Evolutionary conservation across 2,797 vertebrate genomes (phyloP).

Genomic region (Tamandua tetradactyla): DNA sequence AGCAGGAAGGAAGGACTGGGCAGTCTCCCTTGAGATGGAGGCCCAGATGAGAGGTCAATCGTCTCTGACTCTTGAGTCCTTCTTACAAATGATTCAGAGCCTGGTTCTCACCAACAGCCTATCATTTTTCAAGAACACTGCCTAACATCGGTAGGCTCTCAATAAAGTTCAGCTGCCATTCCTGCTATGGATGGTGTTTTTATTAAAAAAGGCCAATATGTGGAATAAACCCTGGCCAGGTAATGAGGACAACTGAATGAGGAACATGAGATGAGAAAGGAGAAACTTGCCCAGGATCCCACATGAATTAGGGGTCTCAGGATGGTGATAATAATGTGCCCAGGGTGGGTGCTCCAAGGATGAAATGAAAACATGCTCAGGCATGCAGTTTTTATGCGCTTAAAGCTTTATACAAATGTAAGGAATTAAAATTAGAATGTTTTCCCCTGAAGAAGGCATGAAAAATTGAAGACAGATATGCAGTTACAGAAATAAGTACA

Average conservation of each 20-base stretch:
- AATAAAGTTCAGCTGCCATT: not conserved
- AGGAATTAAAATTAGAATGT: not conserved
- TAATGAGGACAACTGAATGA: not conserved
- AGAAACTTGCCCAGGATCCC: not conserved
- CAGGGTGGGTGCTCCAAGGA: not conserved
- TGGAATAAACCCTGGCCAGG: not conserved
- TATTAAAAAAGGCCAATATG: not conserved
- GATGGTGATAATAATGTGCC: not conserved
- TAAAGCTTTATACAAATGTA: not conserved
- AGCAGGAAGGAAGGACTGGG: not conserved
- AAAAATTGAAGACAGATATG: not conserved
- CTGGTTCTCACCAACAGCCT: not conserved
- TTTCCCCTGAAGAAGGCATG: not conserved
- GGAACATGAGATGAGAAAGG: not conserved
- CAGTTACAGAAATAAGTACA: not conserved
- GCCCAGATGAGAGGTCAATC: not conserved
- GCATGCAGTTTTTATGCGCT: not conserved
- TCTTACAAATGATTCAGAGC: slow-evolving; percentile 22
- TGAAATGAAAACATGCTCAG: not conserved
- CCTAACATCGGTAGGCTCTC: not conserved
- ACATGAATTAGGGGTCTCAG: not conserved
- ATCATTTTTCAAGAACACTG: not conserved
- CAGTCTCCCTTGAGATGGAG: not conserved
- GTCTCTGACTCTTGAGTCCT: not conserved
- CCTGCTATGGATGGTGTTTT: not conserved